Evolutionary conservation across 2,797 vertebrate species (phyloP).

Genomic region (Enteromius radiatus): DNA sequence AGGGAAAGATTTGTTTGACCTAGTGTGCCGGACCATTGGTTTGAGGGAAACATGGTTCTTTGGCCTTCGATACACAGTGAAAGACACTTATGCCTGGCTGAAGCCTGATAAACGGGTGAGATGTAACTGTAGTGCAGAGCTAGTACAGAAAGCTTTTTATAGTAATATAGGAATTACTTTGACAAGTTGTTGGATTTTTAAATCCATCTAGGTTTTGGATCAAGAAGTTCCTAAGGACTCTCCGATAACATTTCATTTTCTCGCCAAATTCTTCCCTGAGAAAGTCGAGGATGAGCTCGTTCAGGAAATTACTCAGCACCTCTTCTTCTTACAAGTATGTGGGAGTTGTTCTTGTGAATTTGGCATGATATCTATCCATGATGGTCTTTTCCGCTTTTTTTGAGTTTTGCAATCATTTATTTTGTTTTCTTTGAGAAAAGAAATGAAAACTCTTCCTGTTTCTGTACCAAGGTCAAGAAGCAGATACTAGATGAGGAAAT

Average conservation of each 20-base stretch:
- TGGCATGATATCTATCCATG: background rate
- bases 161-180: background rate
- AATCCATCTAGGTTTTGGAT: conserved; percentile 84
- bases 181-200: conserved; percentile 6
- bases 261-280: conserved; percentile 95
- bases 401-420: background rate
- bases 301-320: conserved; percentile 95
- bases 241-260: conserved; percentile 89
- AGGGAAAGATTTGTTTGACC: conserved; percentile 92
- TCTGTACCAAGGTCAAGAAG: conserved; percentile 86
- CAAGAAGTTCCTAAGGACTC: conserved; percentile 95
- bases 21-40: conserved; percentile 90
- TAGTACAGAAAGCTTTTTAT: background rate
- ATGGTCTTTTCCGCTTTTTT: background rate
- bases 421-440: conserved; percentile 5
- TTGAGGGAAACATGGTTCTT: conserved; percentile 95
- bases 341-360: background rate
- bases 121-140: background rate
- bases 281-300: conserved; percentile 93
- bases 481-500: conserved; percentile 95
- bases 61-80: conserved; percentile 87
- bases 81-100: conserved; percentile 90
- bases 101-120: conserved; percentile 91
- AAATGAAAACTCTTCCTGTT: background rate
- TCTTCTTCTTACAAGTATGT: conserved; percentile 93